These are phyloP conservation scores for Cyprinella venusta DNA, from an alignment of 2,797 vertebrate species.

Conservation along the genomic window DNA sequence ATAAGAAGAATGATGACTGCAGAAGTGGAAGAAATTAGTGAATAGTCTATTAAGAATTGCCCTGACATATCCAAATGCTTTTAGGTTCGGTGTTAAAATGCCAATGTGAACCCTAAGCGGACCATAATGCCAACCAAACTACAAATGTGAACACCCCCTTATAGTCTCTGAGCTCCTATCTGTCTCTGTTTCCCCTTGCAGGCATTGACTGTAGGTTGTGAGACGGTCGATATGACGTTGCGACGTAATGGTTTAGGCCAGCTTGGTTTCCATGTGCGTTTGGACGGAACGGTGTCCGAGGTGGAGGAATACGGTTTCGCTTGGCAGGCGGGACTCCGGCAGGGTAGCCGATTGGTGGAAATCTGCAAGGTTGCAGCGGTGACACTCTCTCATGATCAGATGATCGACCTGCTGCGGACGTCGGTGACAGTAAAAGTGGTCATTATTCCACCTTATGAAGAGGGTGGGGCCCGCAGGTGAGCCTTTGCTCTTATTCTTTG, in stretches of 20 bases:
- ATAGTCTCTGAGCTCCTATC: neutral
- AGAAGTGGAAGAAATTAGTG: no score
- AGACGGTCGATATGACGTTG: conserved; percentile 94
- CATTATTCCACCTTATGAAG: conserved; percentile 90
- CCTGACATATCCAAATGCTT: no score
- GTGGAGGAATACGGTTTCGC: conserved; percentile 97
- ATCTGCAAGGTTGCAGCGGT: conserved; percentile 95
- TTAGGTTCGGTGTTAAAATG: no score
- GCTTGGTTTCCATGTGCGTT: conserved; percentile 92
- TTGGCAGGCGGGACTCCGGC: conserved; percentile 93
- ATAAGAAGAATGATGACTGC: no score
- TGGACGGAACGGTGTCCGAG: conserved; percentile 92
- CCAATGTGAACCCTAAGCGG: no score
- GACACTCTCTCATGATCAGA: conserved; percentile 92
- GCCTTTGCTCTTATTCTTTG: conserved; percentile 29
- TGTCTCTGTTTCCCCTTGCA: conserved; percentile 54
- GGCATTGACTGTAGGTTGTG: conserved; percentile 88
- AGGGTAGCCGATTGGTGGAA: conserved; percentile 92
- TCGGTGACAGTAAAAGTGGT: conserved; percentile 95
- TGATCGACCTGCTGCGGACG: conserved; percentile 94
- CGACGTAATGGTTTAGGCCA: conserved; percentile 92
- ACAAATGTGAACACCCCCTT: no score
- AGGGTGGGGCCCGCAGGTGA: conserved; percentile 88
- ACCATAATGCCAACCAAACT: no score
- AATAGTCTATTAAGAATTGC: no score